phyloP scores from a whole-genome alignment of 2,797 vertebrate species.

The Rhadinocentrus ornatus region DNA sequence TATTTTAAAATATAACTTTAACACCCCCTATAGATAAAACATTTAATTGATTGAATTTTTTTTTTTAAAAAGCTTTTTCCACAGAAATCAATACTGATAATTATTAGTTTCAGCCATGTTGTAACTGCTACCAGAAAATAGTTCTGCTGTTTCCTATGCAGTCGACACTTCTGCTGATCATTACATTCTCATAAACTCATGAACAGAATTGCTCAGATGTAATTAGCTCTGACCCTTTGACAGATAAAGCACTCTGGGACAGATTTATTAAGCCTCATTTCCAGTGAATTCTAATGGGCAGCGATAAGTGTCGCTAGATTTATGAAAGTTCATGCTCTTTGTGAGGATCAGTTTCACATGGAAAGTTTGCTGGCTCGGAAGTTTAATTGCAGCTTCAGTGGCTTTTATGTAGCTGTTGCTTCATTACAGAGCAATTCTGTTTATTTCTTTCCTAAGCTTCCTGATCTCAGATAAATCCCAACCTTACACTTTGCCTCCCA shows the following conservation, averaged over 20 bases:
- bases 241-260: slow-evolving; percentile 10
- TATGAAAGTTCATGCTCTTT: background rate
- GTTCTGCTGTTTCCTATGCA: background rate
- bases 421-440: slow-evolving; percentile 24
- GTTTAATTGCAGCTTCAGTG: slow-evolving; percentile 28
- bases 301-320: slow-evolving; percentile 39
- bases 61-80: too few relatives aligned
- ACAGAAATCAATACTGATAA: background rate
- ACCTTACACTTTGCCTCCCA: slow-evolving; percentile 27
- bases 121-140: background rate
- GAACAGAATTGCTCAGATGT: slow-evolving; percentile 20
- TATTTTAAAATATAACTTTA: too few relatives aligned
- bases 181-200: background rate
- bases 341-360: slow-evolving; percentile 22
- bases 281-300: slow-evolving; percentile 8
- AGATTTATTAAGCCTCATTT: slow-evolving; percentile 42
- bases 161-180: background rate
- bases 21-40: background rate
- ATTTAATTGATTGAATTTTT: background rate
- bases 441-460: slow-evolving; percentile 16
- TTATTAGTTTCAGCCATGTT: background rate
- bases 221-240: slow-evolving; percentile 42
- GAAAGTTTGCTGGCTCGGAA: slow-evolving; percentile 28
- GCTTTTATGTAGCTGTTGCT: slow-evolving; percentile 3
- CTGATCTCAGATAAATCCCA: slow-evolving; percentile 29